Evolutionary conservation across 2,113 vertebrate species (phyloP).

Genomic region (Laticauda colubrina): DNA sequence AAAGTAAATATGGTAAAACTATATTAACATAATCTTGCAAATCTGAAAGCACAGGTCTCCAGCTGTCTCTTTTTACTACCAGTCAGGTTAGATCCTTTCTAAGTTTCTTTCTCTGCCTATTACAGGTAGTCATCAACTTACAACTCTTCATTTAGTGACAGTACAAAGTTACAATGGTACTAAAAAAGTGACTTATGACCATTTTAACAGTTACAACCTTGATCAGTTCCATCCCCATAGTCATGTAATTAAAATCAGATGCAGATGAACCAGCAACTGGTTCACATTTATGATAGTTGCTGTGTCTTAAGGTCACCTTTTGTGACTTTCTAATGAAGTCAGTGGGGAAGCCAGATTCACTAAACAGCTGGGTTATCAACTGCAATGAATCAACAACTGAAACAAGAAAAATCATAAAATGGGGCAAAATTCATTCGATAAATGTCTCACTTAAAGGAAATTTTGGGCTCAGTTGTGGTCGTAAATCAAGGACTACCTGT

Average conservation of each 20-base stretch:
- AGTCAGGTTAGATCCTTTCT: background rate
- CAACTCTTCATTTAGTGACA: background rate
- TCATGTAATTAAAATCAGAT: background rate
- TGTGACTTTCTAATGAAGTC: background rate
- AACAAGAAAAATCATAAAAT: background rate
- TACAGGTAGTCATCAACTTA: background rate
- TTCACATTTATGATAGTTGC: background rate
- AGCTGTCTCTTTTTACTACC: background rate
- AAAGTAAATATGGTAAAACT: background rate
- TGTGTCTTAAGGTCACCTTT: background rate
- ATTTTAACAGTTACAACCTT: background rate
- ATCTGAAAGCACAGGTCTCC: background rate
- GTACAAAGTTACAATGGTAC: background rate
- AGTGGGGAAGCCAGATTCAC: background rate
- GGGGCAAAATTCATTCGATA: background rate
- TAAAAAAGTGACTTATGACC: background rate
- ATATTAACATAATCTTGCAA: background rate
- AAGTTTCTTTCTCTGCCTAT: background rate
- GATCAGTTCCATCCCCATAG: background rate
- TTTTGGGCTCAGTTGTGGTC: background rate
- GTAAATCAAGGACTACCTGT: background rate
- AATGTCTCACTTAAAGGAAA: background rate
- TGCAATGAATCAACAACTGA: background rate
- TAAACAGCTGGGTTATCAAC: background rate
- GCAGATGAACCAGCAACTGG: background rate